Base-by-base conservation (phyloP, 1,140 invertebrate genomes). In the Magallana gigas region DNA sequence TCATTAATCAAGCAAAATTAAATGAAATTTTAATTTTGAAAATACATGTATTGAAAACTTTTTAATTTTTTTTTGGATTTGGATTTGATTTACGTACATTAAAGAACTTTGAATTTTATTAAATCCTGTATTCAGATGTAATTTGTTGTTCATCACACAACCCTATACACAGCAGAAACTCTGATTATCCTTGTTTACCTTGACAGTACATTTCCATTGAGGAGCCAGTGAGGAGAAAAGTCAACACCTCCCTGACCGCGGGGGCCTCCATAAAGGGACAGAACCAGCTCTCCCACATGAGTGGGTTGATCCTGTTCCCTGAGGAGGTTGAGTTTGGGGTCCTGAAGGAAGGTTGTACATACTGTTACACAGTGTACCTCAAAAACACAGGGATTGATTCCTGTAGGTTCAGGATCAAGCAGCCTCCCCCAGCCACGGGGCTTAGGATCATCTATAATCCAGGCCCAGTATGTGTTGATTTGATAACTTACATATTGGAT, bases 311-410 rank as follows among this genome's bases (percentile, higher is more conserved):
- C 60, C 83, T 94, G 1, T 87, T 94, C 16, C 94, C 94, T 56
- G 92, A 94, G 64, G 88, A 91, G 57, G 92, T 95, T 6, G 92
- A 95, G 88, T 94, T 94, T 91, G 94, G 94, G 56, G 90, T 93
- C 2, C 88, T 95, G 23, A 92, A 91, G 82, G 94, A 95, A 85
- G 94, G 94, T 0, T 90, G 89, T 86, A 94, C 93, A 14, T 95
- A 95, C 71, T 62, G 85, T 64, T 93, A 90, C 86, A 91, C 86
- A 82, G 92, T 95, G 16, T 83, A 84, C 36, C 89, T 94, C 56
- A 93, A 92, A 76, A 95, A 95, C 88, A 94, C 93, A 36, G 94
- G 94, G 57, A 89, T 94, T 59, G 94, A 95, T 86, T 90, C 93
- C 1, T 95, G 94, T 89, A 88, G 94, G 60, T 95, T 93, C 90